Evolutionary conservation across 1,140 invertebrate genomes (phyloP).

Genomic region (Diploscapter pachys): DNA sequence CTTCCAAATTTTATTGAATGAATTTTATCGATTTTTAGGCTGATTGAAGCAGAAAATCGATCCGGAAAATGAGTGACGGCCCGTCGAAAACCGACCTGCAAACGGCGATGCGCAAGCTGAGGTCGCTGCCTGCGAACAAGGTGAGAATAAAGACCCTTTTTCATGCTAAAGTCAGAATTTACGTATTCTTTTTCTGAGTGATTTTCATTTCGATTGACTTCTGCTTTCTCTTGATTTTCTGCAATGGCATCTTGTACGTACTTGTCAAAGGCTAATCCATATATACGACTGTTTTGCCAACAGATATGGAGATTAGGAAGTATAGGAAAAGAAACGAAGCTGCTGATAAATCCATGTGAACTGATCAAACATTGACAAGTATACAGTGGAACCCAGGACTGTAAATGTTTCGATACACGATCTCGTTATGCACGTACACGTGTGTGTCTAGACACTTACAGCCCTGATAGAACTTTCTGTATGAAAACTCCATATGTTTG

Average conservation of each 20-base stretch:
- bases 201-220: slow-evolving; percentile 9
- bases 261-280: background rate
- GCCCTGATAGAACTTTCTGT: background rate
- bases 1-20: too few species aligned
- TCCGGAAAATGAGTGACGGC: background rate
- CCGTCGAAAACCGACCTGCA: slow-evolving; percentile 42
- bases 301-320: background rate
- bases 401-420: too few species aligned
- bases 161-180: background rate
- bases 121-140: slow-evolving; percentile 39
- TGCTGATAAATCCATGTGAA: background rate
- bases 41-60: too few species aligned
- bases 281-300: background rate
- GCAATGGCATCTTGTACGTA: too few species aligned
- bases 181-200: slow-evolving; percentile 10
- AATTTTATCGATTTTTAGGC: too few species aligned
- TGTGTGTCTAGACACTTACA: background rate
- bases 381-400: too few species aligned
- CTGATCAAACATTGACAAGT: too few species aligned
- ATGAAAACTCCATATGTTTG: slow-evolving; percentile 13
- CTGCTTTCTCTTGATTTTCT: background rate
- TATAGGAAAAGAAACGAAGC: background rate
- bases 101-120: slow-evolving; percentile 33
- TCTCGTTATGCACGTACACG: too few species aligned
- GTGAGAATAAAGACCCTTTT: slow-evolving; percentile 16